Base-by-base conservation (phyloP, 64 coral and sea anemone species). In the Pachyseris speciosa region DNA sequence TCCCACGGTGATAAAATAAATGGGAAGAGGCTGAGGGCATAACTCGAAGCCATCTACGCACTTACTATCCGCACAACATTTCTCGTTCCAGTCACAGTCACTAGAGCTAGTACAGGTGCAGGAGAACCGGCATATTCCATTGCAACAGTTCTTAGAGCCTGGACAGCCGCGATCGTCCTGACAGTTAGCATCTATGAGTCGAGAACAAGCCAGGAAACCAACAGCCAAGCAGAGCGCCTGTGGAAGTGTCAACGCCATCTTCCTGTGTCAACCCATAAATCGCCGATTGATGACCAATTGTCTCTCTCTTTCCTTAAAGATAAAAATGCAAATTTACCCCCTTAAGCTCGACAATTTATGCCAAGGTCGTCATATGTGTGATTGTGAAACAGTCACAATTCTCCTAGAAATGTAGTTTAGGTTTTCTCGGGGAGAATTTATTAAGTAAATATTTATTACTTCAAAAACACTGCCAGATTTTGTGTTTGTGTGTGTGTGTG, bases 11-110 rank as follows among this genome's bases (percentile, higher is more conserved):
- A 81, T 40, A 4, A 81, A 59, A 34, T 61, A 61, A 25, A 40
- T 20, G 8, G 77, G 53, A n/a, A 61, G 5, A 61, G 51, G 7
- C 25, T 81, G 51, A 2, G 77, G 49, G 36, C 77, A 81, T 25
- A 61, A 13, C 25, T 81, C 77, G 28, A 60, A 40, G 22, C 51
- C 36, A 40, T 81, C 77, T 32, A 38, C n/a, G 37, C 77, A 81
- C 12, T 24, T 31, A 22, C 37, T 31, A 38, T 61, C 34, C 9
- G 77, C n/a, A n/a, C 77, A 81, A 81, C 77, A 81, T 26, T 81
- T 81, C 13, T 81, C 77, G 61, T 81, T 30, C 77, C 77, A 81
- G 52, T 81, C 77, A 55, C 77, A 81, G 6, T 81, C 77, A 22
- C 49, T 63, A n/a, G 77, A 81, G 37, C 77, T 61, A 2, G 19